These are phyloP conservation scores for Bellardia bayeri DNA, from an alignment of 2,888 invertebrate species.

Conservation along the genomic window DNA sequence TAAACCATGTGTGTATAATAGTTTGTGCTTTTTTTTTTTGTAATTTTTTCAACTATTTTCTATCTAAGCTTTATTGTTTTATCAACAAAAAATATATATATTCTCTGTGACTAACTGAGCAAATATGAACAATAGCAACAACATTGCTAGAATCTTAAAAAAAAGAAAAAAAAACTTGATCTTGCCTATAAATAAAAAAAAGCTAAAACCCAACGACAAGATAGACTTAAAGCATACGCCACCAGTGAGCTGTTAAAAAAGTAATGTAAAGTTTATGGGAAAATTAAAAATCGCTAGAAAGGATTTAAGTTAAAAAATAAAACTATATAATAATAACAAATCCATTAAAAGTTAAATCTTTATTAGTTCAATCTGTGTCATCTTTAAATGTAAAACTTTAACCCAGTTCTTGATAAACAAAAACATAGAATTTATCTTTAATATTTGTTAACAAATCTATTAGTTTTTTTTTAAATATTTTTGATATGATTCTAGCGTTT, in stretches of 20 bases:
- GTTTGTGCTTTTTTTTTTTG: conserved; percentile 31
- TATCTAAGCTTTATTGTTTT: conserved; percentile 18
- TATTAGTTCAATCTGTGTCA: too few relatives aligned
- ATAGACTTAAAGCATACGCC: conserved; percentile 27
- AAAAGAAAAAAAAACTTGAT: conserved; percentile 65
- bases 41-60: not conserved
- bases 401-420: too few relatives aligned
- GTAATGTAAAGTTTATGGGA: conserved; percentile 29
- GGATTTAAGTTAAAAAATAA: too few relatives aligned
- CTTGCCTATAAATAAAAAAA: conserved; percentile 44
- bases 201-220: not conserved
- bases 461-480: too few relatives aligned
- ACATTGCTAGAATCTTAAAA: conserved; percentile 12
- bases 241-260: conserved; percentile 22
- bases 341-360: too few relatives aligned
- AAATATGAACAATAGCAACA: conserved; percentile 48
- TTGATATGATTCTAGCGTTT: too few relatives aligned
- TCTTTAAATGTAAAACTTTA: too few relatives aligned
- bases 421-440: too few relatives aligned
- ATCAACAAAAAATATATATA: not conserved
- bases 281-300: not conserved
- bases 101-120: conserved; percentile 54
- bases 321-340: too few relatives aligned
- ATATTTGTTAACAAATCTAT: too few relatives aligned
- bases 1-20: conserved; percentile 49